Evolutionary conservation across 1,140 invertebrate genomes (phyloP).

Genomic region (Popillia japonica): DNA sequence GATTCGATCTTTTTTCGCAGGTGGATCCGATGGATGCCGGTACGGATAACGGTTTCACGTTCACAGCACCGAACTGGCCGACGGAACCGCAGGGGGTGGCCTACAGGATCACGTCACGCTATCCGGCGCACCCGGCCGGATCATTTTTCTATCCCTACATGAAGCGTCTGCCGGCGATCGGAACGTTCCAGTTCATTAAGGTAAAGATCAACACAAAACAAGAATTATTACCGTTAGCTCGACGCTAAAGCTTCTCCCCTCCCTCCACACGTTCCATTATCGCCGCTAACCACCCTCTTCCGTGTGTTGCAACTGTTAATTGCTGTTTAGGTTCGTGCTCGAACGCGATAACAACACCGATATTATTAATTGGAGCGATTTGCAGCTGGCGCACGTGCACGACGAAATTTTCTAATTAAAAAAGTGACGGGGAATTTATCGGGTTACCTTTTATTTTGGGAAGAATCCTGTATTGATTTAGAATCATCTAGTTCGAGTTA

Average conservation of each 20-base stretch:
- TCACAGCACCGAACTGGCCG: constrained; percentile 93
- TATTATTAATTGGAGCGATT: constrained; percentile 4
- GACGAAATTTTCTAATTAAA: neutral
- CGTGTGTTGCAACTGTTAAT: neutral
- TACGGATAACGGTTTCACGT: constrained; percentile 96
- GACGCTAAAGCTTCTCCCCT: neutral
- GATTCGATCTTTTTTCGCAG: constrained; percentile 60
- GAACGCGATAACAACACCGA: neutral
- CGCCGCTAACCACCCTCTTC: neutral
- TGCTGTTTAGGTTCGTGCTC: neutral
- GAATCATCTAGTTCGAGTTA: no score
- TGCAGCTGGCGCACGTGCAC: neutral
- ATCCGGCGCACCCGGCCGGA: constrained; percentile 90
- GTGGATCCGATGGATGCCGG: constrained; percentile 96
- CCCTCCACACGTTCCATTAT: neutral
- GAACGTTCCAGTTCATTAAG: constrained; percentile 89
- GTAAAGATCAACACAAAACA: constrained; percentile 60
- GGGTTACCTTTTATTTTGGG: neutral
- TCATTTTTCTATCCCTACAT: constrained; percentile 95
- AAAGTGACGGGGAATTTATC: neutral
- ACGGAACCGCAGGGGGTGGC: constrained; percentile 90
- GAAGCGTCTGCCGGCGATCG: constrained; percentile 87
- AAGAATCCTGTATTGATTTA: no score
- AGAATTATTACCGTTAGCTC: neutral
- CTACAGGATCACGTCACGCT: constrained; percentile 87